Evolutionary conservation across 1,140 invertebrate species (phyloP).

Genomic region (Drosophila chauvacae): DNA sequence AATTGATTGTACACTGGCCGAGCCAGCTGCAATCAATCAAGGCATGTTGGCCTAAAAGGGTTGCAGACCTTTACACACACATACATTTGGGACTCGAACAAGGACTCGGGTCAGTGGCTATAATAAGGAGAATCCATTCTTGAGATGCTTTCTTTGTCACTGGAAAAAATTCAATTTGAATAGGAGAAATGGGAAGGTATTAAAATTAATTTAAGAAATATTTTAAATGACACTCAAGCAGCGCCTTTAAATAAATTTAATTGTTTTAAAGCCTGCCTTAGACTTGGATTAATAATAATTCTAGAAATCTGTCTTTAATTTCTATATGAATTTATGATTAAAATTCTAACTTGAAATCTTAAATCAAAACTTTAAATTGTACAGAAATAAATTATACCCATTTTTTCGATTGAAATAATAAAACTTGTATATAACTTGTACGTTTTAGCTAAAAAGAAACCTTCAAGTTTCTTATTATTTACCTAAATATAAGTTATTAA

Average conservation of each 20-base stretch:
- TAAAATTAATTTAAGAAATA: not conserved
- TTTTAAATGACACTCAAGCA: not conserved
- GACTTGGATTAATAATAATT: too few species aligned
- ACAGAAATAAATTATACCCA: not conserved
- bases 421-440: too few species aligned
- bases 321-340: not conserved
- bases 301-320: too few species aligned
- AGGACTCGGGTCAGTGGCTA: slow-evolving; percentile 13
- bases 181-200: not conserved
- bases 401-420: too few species aligned
- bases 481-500: too few species aligned
- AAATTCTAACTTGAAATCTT: not conserved
- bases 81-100: slow-evolving; percentile 1
- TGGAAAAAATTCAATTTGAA: not conserved
- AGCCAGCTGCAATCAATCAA: slow-evolving; percentile 58
- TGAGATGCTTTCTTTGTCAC: not conserved
- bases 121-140: slow-evolving; percentile 3
- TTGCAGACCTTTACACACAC: slow-evolving; percentile 23
- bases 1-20: slow-evolving; percentile 54
- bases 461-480: too few species aligned
- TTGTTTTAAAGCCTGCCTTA: too few species aligned
- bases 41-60: slow-evolving; percentile 24
- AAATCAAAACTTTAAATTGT: not conserved
- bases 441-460: too few species aligned
- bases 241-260: not conserved